phyloP scores from a whole-genome alignment of 2,797 vertebrate genomes.

The Gymnoscopelus microlampas region DNA sequence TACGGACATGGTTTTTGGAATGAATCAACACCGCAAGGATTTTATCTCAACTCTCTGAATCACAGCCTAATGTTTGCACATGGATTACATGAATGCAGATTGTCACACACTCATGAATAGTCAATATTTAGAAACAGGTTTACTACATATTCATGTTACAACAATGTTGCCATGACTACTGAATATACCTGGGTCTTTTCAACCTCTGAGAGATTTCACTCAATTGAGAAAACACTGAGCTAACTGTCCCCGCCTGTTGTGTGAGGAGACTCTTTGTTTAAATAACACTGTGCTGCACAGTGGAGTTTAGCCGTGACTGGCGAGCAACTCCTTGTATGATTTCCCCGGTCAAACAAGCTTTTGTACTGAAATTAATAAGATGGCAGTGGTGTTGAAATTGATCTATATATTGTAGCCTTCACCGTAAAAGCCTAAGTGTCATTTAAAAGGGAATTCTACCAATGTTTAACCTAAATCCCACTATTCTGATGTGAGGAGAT shows the following conservation, averaged over 20 bases:
- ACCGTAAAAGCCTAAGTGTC: too few relatives aligned
- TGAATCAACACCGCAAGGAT: constrained; percentile 1
- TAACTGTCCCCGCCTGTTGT: constrained; percentile 24
- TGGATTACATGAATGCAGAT: background rate
- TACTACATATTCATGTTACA: constrained; percentile 6
- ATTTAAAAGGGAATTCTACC: too few relatives aligned
- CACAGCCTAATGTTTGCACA: background rate
- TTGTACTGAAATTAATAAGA: constrained; percentile 57
- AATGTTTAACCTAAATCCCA: too few relatives aligned
- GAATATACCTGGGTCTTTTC: constrained; percentile 9
- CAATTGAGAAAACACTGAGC: constrained; percentile 33
- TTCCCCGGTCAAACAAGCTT: constrained; percentile 52
- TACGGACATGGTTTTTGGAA: background rate
- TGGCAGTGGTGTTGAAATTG: constrained; percentile 13
- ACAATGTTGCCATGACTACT: constrained; percentile 6
- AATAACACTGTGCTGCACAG: constrained; percentile 51
- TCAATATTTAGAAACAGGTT: constrained; percentile 17
- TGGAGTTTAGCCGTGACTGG: constrained; percentile 45
- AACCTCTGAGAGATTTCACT: constrained; percentile 33
- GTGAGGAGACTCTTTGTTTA: constrained; percentile 43
- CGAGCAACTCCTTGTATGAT: constrained; percentile 55
- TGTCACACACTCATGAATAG: background rate
- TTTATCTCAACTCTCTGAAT: background rate
- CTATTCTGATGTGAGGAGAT: too few relatives aligned
- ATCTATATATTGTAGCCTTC: too few relatives aligned